These are phyloP conservation scores for Polypedilum vanderplanki DNA, from an alignment of 1,140 invertebrate species.

Conservation along the genomic window DNA sequence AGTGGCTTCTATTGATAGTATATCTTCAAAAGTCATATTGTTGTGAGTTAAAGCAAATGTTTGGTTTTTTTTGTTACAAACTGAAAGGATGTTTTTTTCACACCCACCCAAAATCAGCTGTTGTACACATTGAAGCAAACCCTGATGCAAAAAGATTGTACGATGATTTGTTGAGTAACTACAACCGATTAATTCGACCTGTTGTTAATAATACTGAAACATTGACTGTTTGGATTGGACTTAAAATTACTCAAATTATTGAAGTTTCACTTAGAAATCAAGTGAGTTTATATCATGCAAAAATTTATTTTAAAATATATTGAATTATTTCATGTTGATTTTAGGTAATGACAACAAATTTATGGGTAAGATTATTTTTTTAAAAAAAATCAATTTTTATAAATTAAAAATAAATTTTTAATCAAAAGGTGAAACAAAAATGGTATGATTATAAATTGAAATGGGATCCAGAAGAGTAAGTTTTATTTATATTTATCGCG, in stretches of 20 bases:
- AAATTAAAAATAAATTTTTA: too few species aligned
- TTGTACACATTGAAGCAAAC: conserved; percentile 65
- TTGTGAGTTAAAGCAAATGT: conserved; percentile 9
- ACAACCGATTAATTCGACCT: conserved; percentile 92
- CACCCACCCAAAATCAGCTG: conserved; percentile 35
- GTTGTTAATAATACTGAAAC: conserved; percentile 91
- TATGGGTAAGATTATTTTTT: conserved; percentile 55
- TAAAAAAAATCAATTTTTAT: too few species aligned
- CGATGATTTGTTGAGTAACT: conserved; percentile 88
- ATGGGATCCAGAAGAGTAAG: conserved; percentile 71
- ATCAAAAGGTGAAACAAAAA: conserved; percentile 68
- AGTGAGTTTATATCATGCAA: conserved; percentile 45
- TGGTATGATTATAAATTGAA: conserved; percentile 90
- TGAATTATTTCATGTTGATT: not conserved
- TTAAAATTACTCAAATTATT: conserved; percentile 92
- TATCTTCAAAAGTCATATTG: not conserved
- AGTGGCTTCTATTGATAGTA: not conserved
- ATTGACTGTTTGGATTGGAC: conserved; percentile 80
- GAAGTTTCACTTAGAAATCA: conserved; percentile 93
- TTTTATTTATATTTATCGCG: not conserved
- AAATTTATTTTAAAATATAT: not conserved
- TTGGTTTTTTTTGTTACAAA: conserved; percentile 34
- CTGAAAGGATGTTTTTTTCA: not conserved
- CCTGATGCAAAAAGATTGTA: conserved; percentile 86
- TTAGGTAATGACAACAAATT: conserved; percentile 77